Evolutionary conservation across 2,113 vertebrate species (phyloP), one percentile per base, ranked within the genome.

Genomic region (Microcebus lehilahytsara): DNA sequence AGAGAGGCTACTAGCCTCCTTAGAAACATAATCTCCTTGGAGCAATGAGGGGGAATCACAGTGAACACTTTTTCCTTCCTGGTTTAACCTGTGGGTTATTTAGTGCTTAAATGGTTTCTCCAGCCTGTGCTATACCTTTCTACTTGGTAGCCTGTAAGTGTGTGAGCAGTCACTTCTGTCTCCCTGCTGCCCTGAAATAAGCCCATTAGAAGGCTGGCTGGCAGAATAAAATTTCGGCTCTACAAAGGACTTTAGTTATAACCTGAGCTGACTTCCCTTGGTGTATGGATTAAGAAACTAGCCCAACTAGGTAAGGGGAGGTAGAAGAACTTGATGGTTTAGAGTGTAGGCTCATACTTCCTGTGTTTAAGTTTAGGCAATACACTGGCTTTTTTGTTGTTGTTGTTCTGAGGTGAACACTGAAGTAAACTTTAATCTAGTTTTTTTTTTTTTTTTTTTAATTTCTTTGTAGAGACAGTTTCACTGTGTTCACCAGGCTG

Each of bases 171-270:
- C 51, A 37, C 5, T 32, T 87, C 81, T 91, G 67, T 90, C 22
- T 34, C 12, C 40, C 53, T 91, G 19, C 34, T 91, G 30, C 37
- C 74, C 67, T 96, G 85, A 96, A 92, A 91, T 91, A 95, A 88
- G 23, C 53, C 66, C 14, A 23, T 74, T 34, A 80, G 66, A 93
- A 46, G 64, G 20, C 66, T 78, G 71, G 37, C 46, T 66, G 40
- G 51, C 81, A 85, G 78, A 67, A 89, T 89, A 91, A 91, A 93
- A 64, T 89, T 49, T 84, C 69, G 89, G 32, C 11, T 40, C 40
- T 91, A 27, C 34, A 72, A 66, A 85, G 58, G 20, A 81, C 46
- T 72, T 86, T 5, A 84, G 49, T 71, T 93, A 40, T 83, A 37
- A 74, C 87, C 37, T 62, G 37, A 58, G 72, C 58, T 88, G 67